These are phyloP conservation scores for Siphonodentalium dalli DNA, from an alignment of 2,888 invertebrate genomes.

Conservation along the genomic window DNA sequence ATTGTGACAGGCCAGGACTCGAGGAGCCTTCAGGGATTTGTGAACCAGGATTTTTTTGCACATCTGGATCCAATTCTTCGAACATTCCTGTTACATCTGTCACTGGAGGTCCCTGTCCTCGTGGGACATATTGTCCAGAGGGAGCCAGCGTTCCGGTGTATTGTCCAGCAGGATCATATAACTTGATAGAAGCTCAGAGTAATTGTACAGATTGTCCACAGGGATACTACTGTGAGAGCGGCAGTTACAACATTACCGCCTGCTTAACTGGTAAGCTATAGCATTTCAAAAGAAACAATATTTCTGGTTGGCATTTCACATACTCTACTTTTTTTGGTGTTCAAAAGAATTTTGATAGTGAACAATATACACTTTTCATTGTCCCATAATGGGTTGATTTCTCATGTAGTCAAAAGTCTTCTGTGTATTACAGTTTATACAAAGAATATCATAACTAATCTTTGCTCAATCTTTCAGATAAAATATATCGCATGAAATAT, in stretches of 20 bases:
- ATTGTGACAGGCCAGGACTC: conserved; percentile 54
- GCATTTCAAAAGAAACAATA: not conserved
- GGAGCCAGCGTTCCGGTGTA: conserved; percentile 46
- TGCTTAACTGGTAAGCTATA: conserved; percentile 53
- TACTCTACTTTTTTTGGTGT: too few species aligned
- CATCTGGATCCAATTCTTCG: conserved; percentile 48
- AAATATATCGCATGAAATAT: too few species aligned
- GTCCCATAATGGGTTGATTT: too few species aligned
- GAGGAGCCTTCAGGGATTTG: conserved; percentile 50
- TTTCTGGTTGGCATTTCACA: too few species aligned
- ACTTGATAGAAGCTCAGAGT: conserved; percentile 37
- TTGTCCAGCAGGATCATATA: conserved; percentile 57
- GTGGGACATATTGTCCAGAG: conserved; percentile 51
- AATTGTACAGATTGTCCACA: conserved; percentile 54
- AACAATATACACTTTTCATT: too few species aligned
- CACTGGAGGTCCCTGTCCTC: conserved; percentile 57
- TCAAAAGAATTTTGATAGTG: too few species aligned
- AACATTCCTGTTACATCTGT: conserved; percentile 37
- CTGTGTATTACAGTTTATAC: too few species aligned
- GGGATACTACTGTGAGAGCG: conserved; percentile 56
- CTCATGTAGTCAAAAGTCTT: too few species aligned
- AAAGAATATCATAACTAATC: too few species aligned
- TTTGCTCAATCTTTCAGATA: too few species aligned
- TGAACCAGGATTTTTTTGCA: conserved; percentile 55
- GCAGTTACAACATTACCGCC: conserved; percentile 37